Base-by-base conservation (phyloP, 2,888 invertebrate species). In the Raillietiella orientalis region DNA sequence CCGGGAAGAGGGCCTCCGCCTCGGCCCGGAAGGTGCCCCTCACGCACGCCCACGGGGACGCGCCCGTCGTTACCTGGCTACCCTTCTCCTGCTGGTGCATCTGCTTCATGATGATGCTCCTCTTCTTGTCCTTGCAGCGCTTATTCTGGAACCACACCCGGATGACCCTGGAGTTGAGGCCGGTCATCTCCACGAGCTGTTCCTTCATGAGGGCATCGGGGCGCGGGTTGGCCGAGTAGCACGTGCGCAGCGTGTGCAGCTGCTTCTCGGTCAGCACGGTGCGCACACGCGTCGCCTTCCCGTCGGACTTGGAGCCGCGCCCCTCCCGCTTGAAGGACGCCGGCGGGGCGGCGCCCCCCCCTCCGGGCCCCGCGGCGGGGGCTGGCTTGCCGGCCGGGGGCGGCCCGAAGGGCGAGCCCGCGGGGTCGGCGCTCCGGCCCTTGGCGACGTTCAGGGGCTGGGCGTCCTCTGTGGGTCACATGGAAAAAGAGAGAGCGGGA, bases 121-220 rank as follows among this genome's bases (percentile, higher is more conserved):
- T 71, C 57, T 87, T 87, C 56, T 87, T 87, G 53, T 87, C 84
- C 50, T 87, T 87, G 55, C 84, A 87, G 34, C 87, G 58, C 47
- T 87, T 90, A 51, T 90, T 90, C 51, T 90, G 90, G 58, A 93
- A 96, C 96, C 96, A 96, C 30, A 96, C 96, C 42, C 96, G 60
- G 45, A 96, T 96, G 38, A 96, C 96, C 10, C 22, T 22, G 12
- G 93, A 90, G 40, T 79, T 84, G 26, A 96, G 62, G 1, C 79
- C 67, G 10, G 96, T 96, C 90, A 93, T 87, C 52, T 96, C 93
- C 21, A 90, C 90, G 33, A 96, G 60, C 47, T 93, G 90, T 48
- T 96, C 96, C 55, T 96, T 96, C 79, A 90, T 84, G 32, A 93
- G 60, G 21, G 96, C 93, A 52, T 96, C 96, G 20, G 96, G 96